Evolutionary conservation across 30 jellyfish, hydroid and myxozoan species (phyloP), one percentile per base, ranked within the genome.

Genomic region (Haliclystus octoradiatus): DNA sequence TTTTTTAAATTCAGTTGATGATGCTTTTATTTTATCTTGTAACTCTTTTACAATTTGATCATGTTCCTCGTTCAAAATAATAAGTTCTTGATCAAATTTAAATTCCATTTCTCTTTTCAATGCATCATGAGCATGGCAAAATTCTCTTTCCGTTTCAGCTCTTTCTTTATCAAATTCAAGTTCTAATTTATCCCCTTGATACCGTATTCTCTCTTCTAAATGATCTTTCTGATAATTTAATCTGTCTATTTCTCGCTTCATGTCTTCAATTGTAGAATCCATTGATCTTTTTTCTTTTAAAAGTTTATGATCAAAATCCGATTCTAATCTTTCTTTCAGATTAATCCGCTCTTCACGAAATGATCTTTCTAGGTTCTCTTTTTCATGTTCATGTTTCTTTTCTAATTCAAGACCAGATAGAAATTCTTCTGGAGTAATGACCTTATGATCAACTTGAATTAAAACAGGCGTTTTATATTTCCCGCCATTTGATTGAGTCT

Each of bases 391-490:
- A 49, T 32, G 57, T 57, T 64, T 76, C 40, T 89, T 94, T 50
- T 89, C 94, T 61, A 80, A 50, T 50, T 77, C 70, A 33, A 81
- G 62, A 29, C 66, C 66, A 61, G 93, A 62, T 70, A 89, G 28
- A 50, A 89, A 81, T 30, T 89, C 95, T 26, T 89, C 95, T 26
- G 98, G 92, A 0, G 93, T 75, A 2, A 76, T 26, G 26, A 76
- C 65, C 49, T 82, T 77, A 3, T 72, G 60, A n/a, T 69, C 91
- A 46, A 85, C 26, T 34, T 82, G 81, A 9, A 47, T 30, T 28
- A 68, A 66, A n/a, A 29, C 40, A 0, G 80, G 29, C 2, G 79
- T 25, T 32, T 60, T 0, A 25, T 31, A 28, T 3, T 32, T 15
- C 19, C 71, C 62, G 33, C 69, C 63, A 23, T 27, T 1, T 19